Percentiles rank a stretch among this genome's conserved stretches.
Conservation (phyloP, 92 coral and sea anemone species). For the Paragorgia papillata region DNA sequence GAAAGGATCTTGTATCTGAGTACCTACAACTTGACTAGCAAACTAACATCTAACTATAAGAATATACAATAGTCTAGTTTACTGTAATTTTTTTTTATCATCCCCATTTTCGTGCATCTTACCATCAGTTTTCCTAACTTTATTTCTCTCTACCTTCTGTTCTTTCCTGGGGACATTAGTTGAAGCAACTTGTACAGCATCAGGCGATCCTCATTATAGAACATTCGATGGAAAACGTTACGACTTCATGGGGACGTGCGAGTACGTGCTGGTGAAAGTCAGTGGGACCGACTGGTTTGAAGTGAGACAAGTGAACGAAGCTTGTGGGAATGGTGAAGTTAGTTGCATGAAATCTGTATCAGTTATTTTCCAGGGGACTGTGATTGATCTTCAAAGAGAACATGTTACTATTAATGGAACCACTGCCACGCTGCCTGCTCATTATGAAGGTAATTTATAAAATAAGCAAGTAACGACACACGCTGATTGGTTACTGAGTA, state of each 20-base stretch:
- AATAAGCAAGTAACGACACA: too few species aligned
- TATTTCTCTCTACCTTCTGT: too few species aligned
- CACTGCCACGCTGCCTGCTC: background rate
- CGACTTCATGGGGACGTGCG: slow-evolving; percentile 31
- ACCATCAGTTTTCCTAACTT: too few species aligned
- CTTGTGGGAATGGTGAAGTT: slow-evolving; percentile 21
- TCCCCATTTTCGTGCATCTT: too few species aligned
- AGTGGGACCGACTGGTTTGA: slow-evolving; percentile 16
- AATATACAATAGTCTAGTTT: too few species aligned
- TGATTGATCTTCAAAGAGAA: slow-evolving; percentile 15
- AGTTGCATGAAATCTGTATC: slow-evolving; percentile 26
- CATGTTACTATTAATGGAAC: slow-evolving; percentile 8
- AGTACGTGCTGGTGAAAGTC: slow-evolving; percentile 29
- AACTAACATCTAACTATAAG: too few species aligned
- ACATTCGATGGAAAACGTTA: slow-evolving; percentile 9
- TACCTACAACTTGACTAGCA: too few species aligned
- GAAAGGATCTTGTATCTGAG: too few species aligned
- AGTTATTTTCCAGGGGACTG: slow-evolving; percentile 19
- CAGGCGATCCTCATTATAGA: slow-evolving; percentile 25
- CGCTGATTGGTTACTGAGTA: too few species aligned
- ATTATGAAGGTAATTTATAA: background rate
- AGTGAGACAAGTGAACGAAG: slow-evolving; percentile 29
- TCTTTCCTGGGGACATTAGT: background rate
- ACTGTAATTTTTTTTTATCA: too few species aligned
- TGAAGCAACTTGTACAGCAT: background rate